Evolutionary conservation across 1,140 invertebrate genomes (phyloP).

Genomic region (Ooceraea biroi): DNA sequence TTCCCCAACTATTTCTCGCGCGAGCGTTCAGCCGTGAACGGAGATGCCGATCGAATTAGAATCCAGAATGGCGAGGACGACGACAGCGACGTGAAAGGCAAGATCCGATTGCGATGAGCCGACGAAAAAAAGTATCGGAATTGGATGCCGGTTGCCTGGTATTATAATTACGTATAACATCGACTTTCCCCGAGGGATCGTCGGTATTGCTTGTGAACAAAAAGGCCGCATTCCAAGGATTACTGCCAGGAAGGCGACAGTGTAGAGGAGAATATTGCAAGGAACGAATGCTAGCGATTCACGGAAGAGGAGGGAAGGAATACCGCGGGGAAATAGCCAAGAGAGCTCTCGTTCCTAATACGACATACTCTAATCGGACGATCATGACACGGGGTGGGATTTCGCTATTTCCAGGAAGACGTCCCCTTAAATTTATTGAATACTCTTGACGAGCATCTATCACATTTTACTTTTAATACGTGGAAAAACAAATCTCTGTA

Average conservation of each 20-base stretch:
- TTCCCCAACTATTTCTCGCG: conserved; percentile 7
- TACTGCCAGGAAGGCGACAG: neutral
- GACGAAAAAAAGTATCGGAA: neutral
- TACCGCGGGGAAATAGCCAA: conserved; percentile 17
- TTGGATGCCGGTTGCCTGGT: neutral
- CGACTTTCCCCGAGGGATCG: conserved; percentile 1
- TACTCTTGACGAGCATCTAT: neutral
- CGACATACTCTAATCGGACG: conserved; percentile 17
- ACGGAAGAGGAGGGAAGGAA: neutral
- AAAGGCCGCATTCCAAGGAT: conserved; percentile 11
- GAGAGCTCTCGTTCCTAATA: conserved; percentile 42
- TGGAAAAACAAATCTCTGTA: no score
- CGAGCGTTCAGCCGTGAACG: conserved; percentile 25
- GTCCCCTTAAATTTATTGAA: neutral
- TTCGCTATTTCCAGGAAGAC: neutral
- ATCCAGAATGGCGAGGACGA: neutral
- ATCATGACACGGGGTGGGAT: neutral
- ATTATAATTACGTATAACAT: conserved; percentile 64
- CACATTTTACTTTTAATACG: neutral
- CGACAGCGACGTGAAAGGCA: neutral
- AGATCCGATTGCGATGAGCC: neutral
- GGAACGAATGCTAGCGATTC: conserved; percentile 20
- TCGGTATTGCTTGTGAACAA: neutral
- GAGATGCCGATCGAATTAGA: conserved; percentile 38
- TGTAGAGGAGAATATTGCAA: conserved; percentile 11